These are phyloP conservation scores for Platerodrilus igneus DNA, from an alignment of 2,888 invertebrate species.

Conservation along the genomic window DNA sequence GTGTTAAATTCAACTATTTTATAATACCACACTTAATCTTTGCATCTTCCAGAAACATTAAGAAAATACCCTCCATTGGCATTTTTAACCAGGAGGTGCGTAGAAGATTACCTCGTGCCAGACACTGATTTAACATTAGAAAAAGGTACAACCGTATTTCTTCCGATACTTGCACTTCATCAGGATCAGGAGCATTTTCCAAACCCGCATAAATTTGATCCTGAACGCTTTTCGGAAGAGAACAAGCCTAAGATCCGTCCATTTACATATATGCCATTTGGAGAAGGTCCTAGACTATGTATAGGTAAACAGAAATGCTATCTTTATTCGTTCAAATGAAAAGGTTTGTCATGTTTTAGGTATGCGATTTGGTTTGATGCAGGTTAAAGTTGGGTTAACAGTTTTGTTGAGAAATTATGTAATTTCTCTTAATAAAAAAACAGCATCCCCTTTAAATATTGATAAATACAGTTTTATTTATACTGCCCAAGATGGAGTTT, in stretches of 20 bases:
- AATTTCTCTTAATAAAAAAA: constrained; percentile 31
- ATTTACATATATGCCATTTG: constrained; percentile 55
- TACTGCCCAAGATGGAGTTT: constrained; percentile 27
- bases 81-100: too few relatives aligned
- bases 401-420: constrained; percentile 29
- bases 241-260: constrained; percentile 52
- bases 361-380: constrained; percentile 37
- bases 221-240: constrained; percentile 56
- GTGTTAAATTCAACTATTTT: constrained; percentile 1
- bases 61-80: too few relatives aligned
- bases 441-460: constrained; percentile 29
- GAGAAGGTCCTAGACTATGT: constrained; percentile 51
- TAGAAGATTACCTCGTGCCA: too few relatives aligned
- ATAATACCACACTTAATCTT: too few relatives aligned
- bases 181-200: constrained; percentile 42
- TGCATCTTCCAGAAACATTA: too few relatives aligned
- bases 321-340: too few relatives aligned
- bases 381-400: constrained; percentile 34
- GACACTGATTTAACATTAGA: too few relatives aligned
- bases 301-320: too few relatives aligned
- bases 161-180: constrained; percentile 34
- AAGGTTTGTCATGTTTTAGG: too few relatives aligned
- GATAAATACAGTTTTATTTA: constrained; percentile 22
- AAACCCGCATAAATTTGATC: constrained; percentile 58
- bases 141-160: too few relatives aligned